Base-by-base conservation (phyloP, 2,113 vertebrate genomes). In the Callospermophilus lateralis region DNA sequence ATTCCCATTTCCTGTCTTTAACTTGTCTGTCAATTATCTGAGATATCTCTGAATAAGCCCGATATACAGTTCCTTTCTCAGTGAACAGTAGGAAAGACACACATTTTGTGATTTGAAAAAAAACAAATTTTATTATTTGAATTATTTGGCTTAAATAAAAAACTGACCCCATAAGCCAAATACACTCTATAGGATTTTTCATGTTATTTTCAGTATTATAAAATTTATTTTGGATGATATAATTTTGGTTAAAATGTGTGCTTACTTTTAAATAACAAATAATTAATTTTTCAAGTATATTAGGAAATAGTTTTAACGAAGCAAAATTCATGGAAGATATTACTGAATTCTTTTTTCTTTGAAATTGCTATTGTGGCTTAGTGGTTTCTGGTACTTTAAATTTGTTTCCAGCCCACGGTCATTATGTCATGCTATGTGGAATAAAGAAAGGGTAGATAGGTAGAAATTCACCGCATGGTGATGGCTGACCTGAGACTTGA, bases 211-310 rank as follows among this genome's bases (percentile, higher is more conserved):
- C 4, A 68, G 37, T 39, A 55, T 90, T 70, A 68, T 2, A n/a
- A 45, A 77, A 37, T 83, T 91, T 83, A 39, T 63, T 88, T 73
- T 42, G 32, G 37, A 3, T 65, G 26, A 72, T 26, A 61, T 61
- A 61, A 26, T 61, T 26, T 26, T 26, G 58, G 22, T 26, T 63
- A 92, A 53, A 11, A 22, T 83, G 63, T 72, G 42, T 94, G 32
- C 42, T 84, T 53, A 67, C 37, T 90, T 91, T 84, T 68, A 80
- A 81, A 76, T 81, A 77, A 61, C 51, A 74, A 42, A 89, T 68
- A 45, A 80, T 85, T 85, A 79, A 45, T 39, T 63, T 81, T 45
- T 84, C 45, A 48, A 42, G 65, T 72, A 89, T 16, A 78, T 12
- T 55, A 63, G 28, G 45, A 89, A 79, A 42, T 45, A 86, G 22